Conservation (phyloP, 2,113 vertebrate species). For the Geothlypis trichas region DNA sequence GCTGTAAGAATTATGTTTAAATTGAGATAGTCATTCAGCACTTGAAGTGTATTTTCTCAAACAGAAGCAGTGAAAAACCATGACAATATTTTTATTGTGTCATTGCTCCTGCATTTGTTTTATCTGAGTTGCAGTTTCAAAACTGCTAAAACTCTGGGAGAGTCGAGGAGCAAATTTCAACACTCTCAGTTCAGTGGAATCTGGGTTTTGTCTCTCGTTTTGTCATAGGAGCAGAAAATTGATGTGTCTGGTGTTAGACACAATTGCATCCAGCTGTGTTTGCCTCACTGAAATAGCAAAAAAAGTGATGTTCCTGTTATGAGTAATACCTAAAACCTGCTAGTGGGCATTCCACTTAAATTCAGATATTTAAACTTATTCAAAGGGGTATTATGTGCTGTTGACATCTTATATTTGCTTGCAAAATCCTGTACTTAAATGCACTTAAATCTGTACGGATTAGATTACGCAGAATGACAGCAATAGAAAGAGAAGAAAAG, state of each 20-base stretch:
- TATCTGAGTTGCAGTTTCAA: not conserved
- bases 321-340: not conserved
- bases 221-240: not conserved
- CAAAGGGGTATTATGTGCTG: not conserved
- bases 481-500: constrained; percentile 95
- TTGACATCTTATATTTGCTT: not conserved
- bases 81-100: not conserved
- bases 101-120: not conserved
- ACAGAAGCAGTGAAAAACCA: not conserved
- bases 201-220: not conserved
- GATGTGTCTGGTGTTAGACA: not conserved
- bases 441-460: not conserved
- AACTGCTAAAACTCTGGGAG: not conserved
- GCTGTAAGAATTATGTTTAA: not conserved
- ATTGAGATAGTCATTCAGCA: not conserved
- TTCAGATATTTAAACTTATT: not conserved
- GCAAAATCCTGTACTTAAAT: not conserved
- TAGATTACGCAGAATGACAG: constrained; percentile 96
- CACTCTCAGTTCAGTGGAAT: not conserved
- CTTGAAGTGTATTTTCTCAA: not conserved
- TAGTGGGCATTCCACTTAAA: not conserved
- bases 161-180: not conserved
- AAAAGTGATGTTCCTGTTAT: not conserved
- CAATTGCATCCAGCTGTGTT: not conserved
- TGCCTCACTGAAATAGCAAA: not conserved